phyloP scores from a whole-genome alignment of 2,888 invertebrate species.

The Hyppa rectilinea region DNA sequence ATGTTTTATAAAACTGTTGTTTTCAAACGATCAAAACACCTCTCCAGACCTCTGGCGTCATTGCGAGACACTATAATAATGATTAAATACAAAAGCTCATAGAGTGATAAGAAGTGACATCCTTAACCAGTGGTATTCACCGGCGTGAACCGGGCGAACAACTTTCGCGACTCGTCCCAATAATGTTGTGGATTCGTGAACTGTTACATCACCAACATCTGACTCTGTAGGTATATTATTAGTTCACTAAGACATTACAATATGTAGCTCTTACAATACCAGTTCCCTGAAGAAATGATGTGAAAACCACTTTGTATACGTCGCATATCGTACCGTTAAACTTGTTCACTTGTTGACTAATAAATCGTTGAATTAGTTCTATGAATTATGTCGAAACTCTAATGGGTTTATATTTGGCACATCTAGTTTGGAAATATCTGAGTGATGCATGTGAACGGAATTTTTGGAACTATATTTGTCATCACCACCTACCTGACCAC shows the following conservation, averaged over 20 bases:
- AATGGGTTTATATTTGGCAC: constrained; percentile 11
- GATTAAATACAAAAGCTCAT: constrained; percentile 10
- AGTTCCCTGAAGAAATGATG: constrained; percentile 33
- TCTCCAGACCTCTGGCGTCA: background rate
- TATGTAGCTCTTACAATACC: constrained; percentile 22
- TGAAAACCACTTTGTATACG: constrained; percentile 1
- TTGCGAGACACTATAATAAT: background rate
- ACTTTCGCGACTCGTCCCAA: constrained; percentile 87
- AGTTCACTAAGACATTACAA: constrained; percentile 60
- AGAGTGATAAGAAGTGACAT: constrained; percentile 58
- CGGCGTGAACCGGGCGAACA: constrained; percentile 76
- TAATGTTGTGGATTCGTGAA: constrained; percentile 76
- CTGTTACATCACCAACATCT: constrained; percentile 77
- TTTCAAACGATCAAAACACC: background rate
- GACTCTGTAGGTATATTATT: constrained; percentile 60
- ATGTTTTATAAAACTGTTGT: background rate
- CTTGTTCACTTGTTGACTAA: constrained; percentile 21
- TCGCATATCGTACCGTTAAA: constrained; percentile 8
- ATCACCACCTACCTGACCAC: background rate
- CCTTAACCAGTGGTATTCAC: constrained; percentile 64
- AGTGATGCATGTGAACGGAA: constrained; percentile 6
- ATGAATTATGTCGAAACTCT: constrained; percentile 14
- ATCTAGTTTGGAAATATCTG: constrained; percentile 16
- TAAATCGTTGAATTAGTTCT: constrained; percentile 11
- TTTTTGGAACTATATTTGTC: constrained; percentile 5